A percentile compares a stretch with the other conserved stretches of the same genome.
Conservation (phyloP, 2,797 vertebrate genomes). For the Coregonus suidteri region DNA sequence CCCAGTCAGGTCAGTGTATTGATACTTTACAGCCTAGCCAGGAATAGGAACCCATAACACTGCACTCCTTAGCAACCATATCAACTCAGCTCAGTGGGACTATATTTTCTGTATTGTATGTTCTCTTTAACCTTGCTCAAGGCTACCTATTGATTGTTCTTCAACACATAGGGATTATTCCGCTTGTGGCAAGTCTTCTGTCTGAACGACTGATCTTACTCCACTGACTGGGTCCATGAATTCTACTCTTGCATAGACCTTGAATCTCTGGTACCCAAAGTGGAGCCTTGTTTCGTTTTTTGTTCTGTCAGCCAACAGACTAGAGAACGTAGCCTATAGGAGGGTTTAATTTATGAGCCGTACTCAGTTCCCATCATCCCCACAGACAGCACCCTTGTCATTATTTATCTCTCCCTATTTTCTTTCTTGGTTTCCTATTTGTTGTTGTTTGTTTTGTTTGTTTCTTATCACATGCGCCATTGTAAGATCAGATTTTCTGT, state of each 20-base stretch:
- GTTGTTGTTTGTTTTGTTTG: background rate
- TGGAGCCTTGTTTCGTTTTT: no score
- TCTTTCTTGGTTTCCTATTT: background rate
- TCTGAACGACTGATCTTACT: background rate
- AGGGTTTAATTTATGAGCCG: background rate
- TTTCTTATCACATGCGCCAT: background rate
- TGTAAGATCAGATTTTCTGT: background rate
- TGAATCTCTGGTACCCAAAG: no score
- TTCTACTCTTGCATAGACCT: no score
- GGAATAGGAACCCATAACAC: background rate
- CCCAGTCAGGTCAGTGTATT: background rate
- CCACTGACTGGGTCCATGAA: background rate
- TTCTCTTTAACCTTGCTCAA: background rate
- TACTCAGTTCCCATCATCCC: background rate
- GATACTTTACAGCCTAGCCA: background rate
- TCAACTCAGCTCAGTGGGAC: background rate
- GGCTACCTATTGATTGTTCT: background rate
- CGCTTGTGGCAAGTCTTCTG: no score
- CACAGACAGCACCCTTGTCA: background rate
- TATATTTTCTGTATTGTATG: background rate
- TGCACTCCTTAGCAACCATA: background rate
- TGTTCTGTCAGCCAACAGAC: background rate
- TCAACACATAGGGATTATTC: background rate
- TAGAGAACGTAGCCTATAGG: background rate
- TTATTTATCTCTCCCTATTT: background rate